Conservation (phyloP, 2,113 vertebrate species). For the Oncorhynchus keta region DNA sequence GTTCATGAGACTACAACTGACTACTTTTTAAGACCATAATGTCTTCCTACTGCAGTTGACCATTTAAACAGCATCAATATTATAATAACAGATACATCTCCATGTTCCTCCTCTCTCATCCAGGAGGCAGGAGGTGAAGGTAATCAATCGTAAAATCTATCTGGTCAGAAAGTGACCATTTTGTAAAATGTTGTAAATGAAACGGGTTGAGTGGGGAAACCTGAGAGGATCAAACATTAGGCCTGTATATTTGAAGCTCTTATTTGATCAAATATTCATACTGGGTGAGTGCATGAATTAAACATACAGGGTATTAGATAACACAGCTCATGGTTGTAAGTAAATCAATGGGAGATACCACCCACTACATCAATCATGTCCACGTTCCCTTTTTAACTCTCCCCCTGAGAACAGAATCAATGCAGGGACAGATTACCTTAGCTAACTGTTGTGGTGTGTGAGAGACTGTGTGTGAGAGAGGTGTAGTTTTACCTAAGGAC, state of each 20-base stretch:
- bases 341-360: constrained; percentile 84
- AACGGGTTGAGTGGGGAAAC: constrained; percentile 69
- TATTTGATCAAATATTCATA: constrained; percentile 91
- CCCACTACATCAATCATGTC: constrained; percentile 74
- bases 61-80: no score
- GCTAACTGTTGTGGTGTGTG: background rate
- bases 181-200: background rate
- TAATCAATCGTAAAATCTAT: background rate
- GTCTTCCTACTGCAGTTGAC: no score
- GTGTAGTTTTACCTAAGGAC: constrained; percentile 87
- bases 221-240: constrained; percentile 77
- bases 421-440: background rate
- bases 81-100: background rate
- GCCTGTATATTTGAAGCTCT: constrained; percentile 79
- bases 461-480: constrained; percentile 10
- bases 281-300: constrained; percentile 68
- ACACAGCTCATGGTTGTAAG: constrained; percentile 74
- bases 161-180: constrained; percentile 1
- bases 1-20: background rate
- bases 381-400: constrained; percentile 52
- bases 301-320: constrained; percentile 76
- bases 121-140: background rate
- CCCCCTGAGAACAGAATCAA: constrained; percentile 8
- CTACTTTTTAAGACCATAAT: no score
- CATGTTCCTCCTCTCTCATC: background rate